Evolutionary conservation across 2,797 vertebrate genomes (phyloP), one percentile per base, ranked within the genome.

Genomic region (Onychomys arenicola): DNA sequence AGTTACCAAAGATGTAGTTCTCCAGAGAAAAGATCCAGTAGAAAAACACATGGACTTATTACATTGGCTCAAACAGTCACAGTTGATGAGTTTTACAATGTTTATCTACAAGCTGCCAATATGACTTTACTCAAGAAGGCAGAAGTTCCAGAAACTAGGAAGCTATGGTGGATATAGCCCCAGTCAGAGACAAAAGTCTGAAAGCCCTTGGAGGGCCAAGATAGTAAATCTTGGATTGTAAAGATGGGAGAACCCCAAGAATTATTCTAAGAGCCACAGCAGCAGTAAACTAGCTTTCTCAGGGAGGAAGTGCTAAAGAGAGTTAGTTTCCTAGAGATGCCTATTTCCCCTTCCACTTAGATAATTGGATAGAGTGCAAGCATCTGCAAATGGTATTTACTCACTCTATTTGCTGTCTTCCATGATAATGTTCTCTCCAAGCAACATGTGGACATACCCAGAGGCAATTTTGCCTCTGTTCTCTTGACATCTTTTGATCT

Each of bases 121-220:
- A 19, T 37, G 77, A 5, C 11, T 78, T 75, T 59, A 0, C n/a
- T 40, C 34, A 49, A 85, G 29, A 57, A 85, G 9, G 17, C 5
- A 27, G 61, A 78, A 32, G 2, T 7, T 32, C 9, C 2, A 23
- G 71, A 34, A 76, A 10, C 10, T n/a, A 34, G 2, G 10, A 43
- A 49, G 9, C 5, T 40, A 29, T 8, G 37, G 1, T 19, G 29
- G 10, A 43, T 32, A 2, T 7, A 69, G 7, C 12, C 0, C 2
- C 8, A 40, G 6, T 6, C 40, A 34, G 12, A 32, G 5, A n/a
- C 4, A 29, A 52, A 29, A 37, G 2, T 43, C 40, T 61, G 21
- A 46, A 43, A 25, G 1, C 32, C 9, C 49, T 65, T 34, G 34
- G 25, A 37, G 25, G 27, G 40, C 9, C 2, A 6, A 12, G 9